These are phyloP conservation scores for Pholis gunnellus DNA, from an alignment of 2,113 vertebrate species.

Conservation along the genomic window DNA sequence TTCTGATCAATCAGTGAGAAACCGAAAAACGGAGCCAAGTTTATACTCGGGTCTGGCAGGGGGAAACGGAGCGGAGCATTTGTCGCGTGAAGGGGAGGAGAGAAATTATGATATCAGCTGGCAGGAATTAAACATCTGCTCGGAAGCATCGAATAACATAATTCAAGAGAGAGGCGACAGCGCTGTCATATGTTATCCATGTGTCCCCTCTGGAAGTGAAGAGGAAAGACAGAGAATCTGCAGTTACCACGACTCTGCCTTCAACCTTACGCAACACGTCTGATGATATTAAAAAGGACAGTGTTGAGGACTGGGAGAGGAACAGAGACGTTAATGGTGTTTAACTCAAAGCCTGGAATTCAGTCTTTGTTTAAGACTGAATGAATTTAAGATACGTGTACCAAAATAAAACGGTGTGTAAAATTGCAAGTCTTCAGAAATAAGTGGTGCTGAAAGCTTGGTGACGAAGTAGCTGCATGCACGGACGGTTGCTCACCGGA, in stretches of 20 bases:
- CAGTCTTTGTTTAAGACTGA: not conserved
- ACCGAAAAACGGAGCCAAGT: constrained; percentile 1
- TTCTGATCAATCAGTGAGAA: constrained; percentile 26
- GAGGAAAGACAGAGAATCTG: constrained; percentile 61
- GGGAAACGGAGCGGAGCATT: constrained; percentile 22
- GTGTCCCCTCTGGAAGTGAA: constrained; percentile 33
- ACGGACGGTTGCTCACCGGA: not conserved
- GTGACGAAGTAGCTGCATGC: not conserved
- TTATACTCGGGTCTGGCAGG: constrained; percentile 35
- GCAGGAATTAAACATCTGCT: constrained; percentile 61
- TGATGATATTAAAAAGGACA: not conserved
- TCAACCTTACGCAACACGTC: not conserved
- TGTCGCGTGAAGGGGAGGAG: constrained; percentile 25
- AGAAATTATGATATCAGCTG: constrained; percentile 35
- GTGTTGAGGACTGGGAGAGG: not conserved
- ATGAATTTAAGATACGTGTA: not conserved
- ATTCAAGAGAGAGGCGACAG: constrained; percentile 35
- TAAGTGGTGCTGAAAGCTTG: not conserved
- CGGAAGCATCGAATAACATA: constrained; percentile 51
- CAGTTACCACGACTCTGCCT: constrained; percentile 2
- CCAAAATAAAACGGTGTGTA: not conserved
- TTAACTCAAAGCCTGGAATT: not conserved
- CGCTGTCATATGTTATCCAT: constrained; percentile 29
- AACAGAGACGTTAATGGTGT: constrained; percentile 16
- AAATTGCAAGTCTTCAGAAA: not conserved